Base-by-base conservation (phyloP, 2,888 invertebrate genomes). In the Phortica magna region DNA sequence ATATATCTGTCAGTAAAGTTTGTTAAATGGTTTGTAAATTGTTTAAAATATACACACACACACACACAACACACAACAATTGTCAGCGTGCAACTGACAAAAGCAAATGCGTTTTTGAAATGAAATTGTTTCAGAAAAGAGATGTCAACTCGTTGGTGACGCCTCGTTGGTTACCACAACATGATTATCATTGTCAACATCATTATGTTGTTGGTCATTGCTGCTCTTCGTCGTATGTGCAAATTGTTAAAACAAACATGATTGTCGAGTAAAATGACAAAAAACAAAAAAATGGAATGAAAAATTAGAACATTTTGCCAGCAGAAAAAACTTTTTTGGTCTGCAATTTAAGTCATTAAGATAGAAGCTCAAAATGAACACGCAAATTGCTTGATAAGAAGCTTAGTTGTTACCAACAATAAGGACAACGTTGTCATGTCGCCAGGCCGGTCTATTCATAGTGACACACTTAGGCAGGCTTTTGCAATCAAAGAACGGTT, bases 61-160 rank as follows among this genome's bases (percentile, higher is more conserved):
- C 22, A 3, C 17, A 19, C 10, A 1, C 17, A 59, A 59, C 9
- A 19, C 10, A 19, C 5, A 61, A 61, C 61, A 9, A 61, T 61
- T 61, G 61, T 22, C 61, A 61, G 22, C 61, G 10, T 48, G 68
- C 42, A 48, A 68, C 31, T 31, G 31, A 31, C 31, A 31, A 31
- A 31, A 31, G 31, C 31, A 31, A 55, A 55, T 53, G n/a, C 22
- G 17, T 12, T 71, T 71, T 71, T 70, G 31, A 42, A 71, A 71
- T 71, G 42, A 71, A 71, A 71, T 53, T 71, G 70, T 71, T 39
- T 48, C 9, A 48, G 48, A 48, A 9, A 48, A 7, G 12, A 17
- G 55, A 55, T 17, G 55, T 55, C 55, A 55, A 14, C 55, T 17
- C 14, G 55, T 17, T 31, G 31, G 31, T 31, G 31, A 55, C 55